Evolutionary conservation across 2,113 vertebrate genomes (phyloP), one percentile per base, ranked within the genome.

Genomic region (Scophthalmus maximus): DNA sequence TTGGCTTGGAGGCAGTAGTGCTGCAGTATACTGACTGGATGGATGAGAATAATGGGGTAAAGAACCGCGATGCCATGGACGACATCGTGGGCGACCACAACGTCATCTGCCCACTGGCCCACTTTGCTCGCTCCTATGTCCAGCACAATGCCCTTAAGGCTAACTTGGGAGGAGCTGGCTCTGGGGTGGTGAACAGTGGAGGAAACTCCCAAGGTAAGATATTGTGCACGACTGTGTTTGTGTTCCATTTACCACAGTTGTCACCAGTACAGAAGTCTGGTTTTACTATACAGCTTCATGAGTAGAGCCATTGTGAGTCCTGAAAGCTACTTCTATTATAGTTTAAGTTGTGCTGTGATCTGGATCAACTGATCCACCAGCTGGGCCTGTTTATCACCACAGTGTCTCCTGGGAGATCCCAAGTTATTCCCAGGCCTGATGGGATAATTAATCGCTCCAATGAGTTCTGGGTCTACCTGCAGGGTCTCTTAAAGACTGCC

Each of bases 21-120:
- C 90, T 97, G 65, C 96, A 98, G 76, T 98, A 98, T 68, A 97
- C 96, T 0, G 96, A 98, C 88, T 98, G 96, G 96, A 88, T 95
- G 86, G 95, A 96, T 38, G 94, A 96, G 29, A 94, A 97, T 27
- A 96, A 96, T n/a, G 89, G 93, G 0, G 2, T 87, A 2, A 97
- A 96, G 86, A 96, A 97, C 88, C 91, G 96, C 0, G 95, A 98
- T 0, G 96, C 95, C 26, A 74, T 98, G 94, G 96, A 96, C 0
- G 95, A 97, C 73, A 92, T 98, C 15, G 96, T 98, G 22, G 96
- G 97, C 0, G 97, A 98, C 83, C 96, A 97, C 72, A 97, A 98
- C 17, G 94, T 98, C 23, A 95, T 97, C 66, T 98, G 97, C 65
- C 96, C 96, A 0, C 83, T 97, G 67, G 93, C 93, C 67, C 88